Conservation (phyloP, 2,888 invertebrate genomes). For the Drosophila borborema region DNA sequence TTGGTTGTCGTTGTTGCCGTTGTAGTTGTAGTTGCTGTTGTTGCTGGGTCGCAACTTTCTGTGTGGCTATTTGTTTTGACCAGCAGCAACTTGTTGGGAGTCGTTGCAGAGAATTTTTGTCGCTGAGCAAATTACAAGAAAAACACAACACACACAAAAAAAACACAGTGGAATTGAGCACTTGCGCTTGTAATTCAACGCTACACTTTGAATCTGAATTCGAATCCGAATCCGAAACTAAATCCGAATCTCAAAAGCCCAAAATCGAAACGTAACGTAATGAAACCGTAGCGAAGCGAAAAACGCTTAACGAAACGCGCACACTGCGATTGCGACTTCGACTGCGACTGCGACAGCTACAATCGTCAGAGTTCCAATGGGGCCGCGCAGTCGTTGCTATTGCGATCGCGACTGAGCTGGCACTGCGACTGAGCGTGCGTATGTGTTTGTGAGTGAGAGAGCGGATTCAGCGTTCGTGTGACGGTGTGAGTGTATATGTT, state of each 20-base stretch:
- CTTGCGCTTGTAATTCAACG: slow-evolving; percentile 72
- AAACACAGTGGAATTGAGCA: slow-evolving; percentile 48
- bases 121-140: slow-evolving; percentile 30
- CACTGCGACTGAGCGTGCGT: slow-evolving; percentile 36
- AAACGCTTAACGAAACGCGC: slow-evolving; percentile 59
- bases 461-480: slow-evolving; percentile 9
- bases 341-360: slow-evolving; percentile 58
- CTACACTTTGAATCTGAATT: slow-evolving; percentile 44
- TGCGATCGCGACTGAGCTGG: slow-evolving; percentile 57
- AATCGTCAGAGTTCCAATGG: slow-evolving; percentile 63
- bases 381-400: slow-evolving; percentile 53
- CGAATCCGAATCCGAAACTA: slow-evolving; percentile 25
- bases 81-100: slow-evolving; percentile 75
- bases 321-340: slow-evolving; percentile 57
- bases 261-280: slow-evolving; percentile 64
- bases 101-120: slow-evolving; percentile 50
- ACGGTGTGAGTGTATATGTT: slow-evolving; percentile 25
- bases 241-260: slow-evolving; percentile 41
- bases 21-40: slow-evolving; percentile 38
- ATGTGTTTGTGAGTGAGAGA: slow-evolving; percentile 17
- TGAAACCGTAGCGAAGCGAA: slow-evolving; percentile 33
- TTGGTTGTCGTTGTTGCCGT: slow-evolving; percentile 74
- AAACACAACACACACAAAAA: slow-evolving; percentile 44
- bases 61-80: slow-evolving; percentile 73
- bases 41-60: slow-evolving; percentile 71